A percentile compares a stretch with the other conserved stretches of the same genome.
Evolutionary conservation across 2,888 invertebrate species (phyloP).

Genomic region (Neocrepidodera transversa): DNA sequence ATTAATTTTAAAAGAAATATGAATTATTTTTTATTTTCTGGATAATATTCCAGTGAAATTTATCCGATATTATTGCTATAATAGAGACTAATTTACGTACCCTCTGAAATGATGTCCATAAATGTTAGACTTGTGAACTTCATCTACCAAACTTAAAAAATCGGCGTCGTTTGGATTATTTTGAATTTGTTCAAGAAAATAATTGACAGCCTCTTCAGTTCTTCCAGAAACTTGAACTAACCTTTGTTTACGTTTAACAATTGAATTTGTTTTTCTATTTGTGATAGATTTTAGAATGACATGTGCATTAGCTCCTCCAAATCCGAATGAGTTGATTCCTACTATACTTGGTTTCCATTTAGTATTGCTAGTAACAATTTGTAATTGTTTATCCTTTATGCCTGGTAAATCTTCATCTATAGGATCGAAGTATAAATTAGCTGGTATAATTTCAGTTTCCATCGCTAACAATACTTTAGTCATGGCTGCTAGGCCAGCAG

Average conservation of each 20-base stretch:
- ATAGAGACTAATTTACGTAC: too few relatives aligned
- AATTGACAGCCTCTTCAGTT: slow-evolving; percentile 75
- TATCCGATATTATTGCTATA: too few relatives aligned
- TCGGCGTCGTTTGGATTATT: slow-evolving; percentile 68
- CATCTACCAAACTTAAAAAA: slow-evolving; percentile 74
- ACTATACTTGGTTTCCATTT: slow-evolving; percentile 64
- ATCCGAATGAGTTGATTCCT: slow-evolving; percentile 70
- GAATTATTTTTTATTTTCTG: too few relatives aligned
- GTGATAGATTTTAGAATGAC: slow-evolving; percentile 59
- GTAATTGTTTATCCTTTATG: slow-evolving; percentile 63
- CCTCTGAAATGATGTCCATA: slow-evolving; percentile 80
- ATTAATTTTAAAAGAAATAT: too few relatives aligned
- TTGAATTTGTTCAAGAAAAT: slow-evolving; percentile 67
- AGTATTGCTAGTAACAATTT: slow-evolving; percentile 63
- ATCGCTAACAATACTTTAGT: slow-evolving; percentile 72
- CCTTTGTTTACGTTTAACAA: slow-evolving; percentile 48
- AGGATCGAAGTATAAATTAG: slow-evolving; percentile 72
- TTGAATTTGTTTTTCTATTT: slow-evolving; percentile 32
- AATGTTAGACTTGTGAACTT: slow-evolving; percentile 71
- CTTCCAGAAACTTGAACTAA: slow-evolving; percentile 66
- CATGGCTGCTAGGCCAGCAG: slow-evolving; percentile 64
- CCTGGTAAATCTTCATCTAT: slow-evolving; percentile 65
- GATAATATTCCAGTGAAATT: too few relatives aligned
- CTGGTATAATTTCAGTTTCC: slow-evolving; percentile 71
- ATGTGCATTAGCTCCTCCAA: slow-evolving; percentile 68